Base-by-base conservation (phyloP, 2,888 invertebrate genomes). In the Polyommatus icarus region DNA sequence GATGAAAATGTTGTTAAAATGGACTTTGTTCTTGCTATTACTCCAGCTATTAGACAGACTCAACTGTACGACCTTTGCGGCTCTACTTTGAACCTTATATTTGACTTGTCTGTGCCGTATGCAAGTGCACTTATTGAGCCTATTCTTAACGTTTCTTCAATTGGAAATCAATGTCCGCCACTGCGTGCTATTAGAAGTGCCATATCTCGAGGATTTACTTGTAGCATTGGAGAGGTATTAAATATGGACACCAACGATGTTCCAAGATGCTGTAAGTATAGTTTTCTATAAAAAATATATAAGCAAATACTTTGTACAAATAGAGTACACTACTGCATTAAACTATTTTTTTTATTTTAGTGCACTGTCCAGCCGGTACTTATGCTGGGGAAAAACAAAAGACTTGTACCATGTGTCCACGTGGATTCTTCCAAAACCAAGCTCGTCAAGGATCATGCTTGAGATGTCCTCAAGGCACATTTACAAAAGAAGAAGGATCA, bases 361-460 rank as follows among this genome's bases (percentile, higher is more conserved):
- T 99, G 80, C 98, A 99, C 87, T 99, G 99, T 88, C 99, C 99
- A 8, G 98, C 99, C 83, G 99, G 99, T 84, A 98, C 99, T 0
- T 98, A 96, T 85, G 98, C 98, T 71, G 97, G 97, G 29, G 97
- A 97, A 83, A 98, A 98, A 84, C 98, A 98, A 91, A 97, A 98
- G 85, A 95, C 96, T 79, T 99, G 99, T 89, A 97, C 97, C 0
- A 96, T 97, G 87, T 99, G 99, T 87, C 97, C 98, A 1, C 95
- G 97, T 84, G 99, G 99, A 20, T 98, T 96, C 87, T 99, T 98
- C 91, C 99, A 99, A 91, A 98, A 98, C 85, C 96, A 97, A 84
- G 97, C 98, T 80, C 96, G 98, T 71, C 98, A 99, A 94, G 98
- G 98, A 1, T 95, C 97, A 0, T 99, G 99, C 88, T 95, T 97